phyloP scores from a whole-genome alignment of 2,113 vertebrate species.

The Dendropsophus ebraccatus region DNA sequence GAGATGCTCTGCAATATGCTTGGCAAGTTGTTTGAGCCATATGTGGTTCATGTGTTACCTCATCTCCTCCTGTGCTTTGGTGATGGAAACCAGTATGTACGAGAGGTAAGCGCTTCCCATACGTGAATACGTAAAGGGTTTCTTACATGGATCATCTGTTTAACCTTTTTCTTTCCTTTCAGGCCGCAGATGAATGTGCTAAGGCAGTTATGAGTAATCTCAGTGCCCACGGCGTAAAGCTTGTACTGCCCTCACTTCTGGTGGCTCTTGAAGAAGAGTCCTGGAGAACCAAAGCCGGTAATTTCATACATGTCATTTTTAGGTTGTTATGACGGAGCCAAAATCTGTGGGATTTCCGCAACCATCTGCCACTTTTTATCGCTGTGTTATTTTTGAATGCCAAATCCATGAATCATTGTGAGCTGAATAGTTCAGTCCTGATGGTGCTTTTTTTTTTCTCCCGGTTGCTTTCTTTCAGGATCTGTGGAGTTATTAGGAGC shows the following conservation, averaged over 20 bases:
- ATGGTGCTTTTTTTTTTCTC: not conserved
- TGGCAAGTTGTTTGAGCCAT: constrained; percentile 96
- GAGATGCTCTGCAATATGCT: constrained; percentile 99
- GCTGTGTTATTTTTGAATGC: not conserved
- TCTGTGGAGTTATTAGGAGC: constrained; percentile 96
- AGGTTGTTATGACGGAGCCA: constrained; percentile 8
- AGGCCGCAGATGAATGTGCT: constrained; percentile 98
- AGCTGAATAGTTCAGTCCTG: not conserved
- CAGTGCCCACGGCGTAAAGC: constrained; percentile 96
- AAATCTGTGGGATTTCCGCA: constrained; percentile 28
- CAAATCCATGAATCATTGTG: constrained; percentile 22
- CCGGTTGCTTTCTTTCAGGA: constrained; percentile 69
- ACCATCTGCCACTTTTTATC: not conserved
- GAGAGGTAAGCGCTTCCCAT: constrained; percentile 83
- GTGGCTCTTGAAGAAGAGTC: constrained; percentile 96
- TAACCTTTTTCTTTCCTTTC: constrained; percentile 51
- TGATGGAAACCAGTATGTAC: constrained; percentile 96
- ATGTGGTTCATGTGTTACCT: constrained; percentile 95
- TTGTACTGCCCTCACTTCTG: constrained; percentile 93
- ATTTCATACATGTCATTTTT: constrained; percentile 22
- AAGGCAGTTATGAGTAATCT: constrained; percentile 98
- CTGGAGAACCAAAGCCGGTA: constrained; percentile 98
- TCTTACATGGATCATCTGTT: constrained; percentile 12
- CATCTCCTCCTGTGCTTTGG: constrained; percentile 96
- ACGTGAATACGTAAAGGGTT: not conserved